Evolutionary conservation across 2,888 invertebrate species (phyloP).

Genomic region (Leucophenga montana): DNA sequence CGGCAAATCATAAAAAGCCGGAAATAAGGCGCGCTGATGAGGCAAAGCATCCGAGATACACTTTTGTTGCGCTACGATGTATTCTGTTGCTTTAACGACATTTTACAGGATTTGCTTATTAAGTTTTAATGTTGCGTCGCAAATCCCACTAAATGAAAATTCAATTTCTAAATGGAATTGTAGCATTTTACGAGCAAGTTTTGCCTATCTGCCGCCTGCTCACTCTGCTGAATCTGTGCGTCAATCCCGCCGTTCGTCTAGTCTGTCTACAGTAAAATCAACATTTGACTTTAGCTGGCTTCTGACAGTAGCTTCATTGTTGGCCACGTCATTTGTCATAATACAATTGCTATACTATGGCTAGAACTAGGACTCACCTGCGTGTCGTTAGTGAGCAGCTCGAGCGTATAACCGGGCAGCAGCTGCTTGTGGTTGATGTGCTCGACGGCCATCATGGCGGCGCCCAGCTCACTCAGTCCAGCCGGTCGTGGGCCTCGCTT

Average conservation of each 20-base stretch:
- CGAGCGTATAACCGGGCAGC: conserved; percentile 83
- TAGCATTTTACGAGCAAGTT: conserved; percentile 8
- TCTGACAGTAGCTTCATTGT: neutral
- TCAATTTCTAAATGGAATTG: conserved; percentile 61
- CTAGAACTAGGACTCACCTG: conserved; percentile 77
- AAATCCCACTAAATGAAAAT: conserved; percentile 55
- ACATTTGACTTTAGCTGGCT: neutral
- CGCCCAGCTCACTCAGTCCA: conserved; percentile 83
- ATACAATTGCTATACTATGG: neutral
- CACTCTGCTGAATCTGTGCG: neutral
- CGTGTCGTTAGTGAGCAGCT: conserved; percentile 87
- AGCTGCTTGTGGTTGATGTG: conserved; percentile 82
- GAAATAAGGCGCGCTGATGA: conserved; percentile 34
- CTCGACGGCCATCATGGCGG: conserved; percentile 85
- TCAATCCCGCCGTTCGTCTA: neutral
- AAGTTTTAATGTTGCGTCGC: conserved; percentile 62
- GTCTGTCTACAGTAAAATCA: neutral
- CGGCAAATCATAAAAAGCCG: neutral
- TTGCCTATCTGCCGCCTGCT: neutral
- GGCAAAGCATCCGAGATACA: no score
- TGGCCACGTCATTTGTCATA: neutral
- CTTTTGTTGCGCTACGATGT: conserved; percentile 28
- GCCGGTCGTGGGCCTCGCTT: conserved; percentile 78
- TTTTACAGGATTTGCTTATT: conserved; percentile 59
- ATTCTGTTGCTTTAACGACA: conserved; percentile 5